Base-by-base conservation (phyloP, 2,797 vertebrate species). In the Coracias cyanogaster region DNA sequence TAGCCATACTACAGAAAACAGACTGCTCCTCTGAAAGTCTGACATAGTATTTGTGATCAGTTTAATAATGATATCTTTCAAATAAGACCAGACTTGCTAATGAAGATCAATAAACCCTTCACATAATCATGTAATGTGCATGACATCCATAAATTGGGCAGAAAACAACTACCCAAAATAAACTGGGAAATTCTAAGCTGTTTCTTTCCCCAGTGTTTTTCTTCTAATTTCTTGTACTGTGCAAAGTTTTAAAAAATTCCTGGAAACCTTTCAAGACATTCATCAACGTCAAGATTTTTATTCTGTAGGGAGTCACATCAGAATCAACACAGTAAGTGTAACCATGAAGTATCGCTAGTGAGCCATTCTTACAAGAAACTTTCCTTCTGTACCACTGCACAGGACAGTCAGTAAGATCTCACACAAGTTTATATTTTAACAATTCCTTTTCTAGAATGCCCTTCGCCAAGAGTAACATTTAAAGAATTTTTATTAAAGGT, bases 211-310 rank as follows among this genome's bases (percentile, higher is more conserved):
- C 19, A 13, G 43, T 54, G 15, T 15, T 54, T 93, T 90, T 77
- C 46, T 82, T 35, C 39, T 43, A 33, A 45, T 33, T 73, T 33
- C 28, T 73, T 48, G 24, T 52, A 78, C 16, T 74, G 25, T 69
- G 8, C 16, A 64, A 81, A 73, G 39, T 28, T 91, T 66, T 71
- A 93, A 82, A 87, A 52, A 79, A 82, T 90, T 84, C 54, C 31
- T 90, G 73, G 65, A 92, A 92, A 91, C 18, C 8, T 79, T 89
- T 84, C 61, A 89, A 84, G 65, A n/a, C 37, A 89, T 89, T 89
- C 2, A 92, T 60, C 66, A 77, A 45, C 46, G 67, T 61, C 54
- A 78, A 74, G 29, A 62, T 49, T 84, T 81, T 77, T 76, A 48
- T 90, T 94, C 51, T 64, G 39, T 39, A 78, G 85, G 61, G 49